Conservation (phyloP, 2,113 vertebrate species). For the Tragelaphus strepsiceros region DNA sequence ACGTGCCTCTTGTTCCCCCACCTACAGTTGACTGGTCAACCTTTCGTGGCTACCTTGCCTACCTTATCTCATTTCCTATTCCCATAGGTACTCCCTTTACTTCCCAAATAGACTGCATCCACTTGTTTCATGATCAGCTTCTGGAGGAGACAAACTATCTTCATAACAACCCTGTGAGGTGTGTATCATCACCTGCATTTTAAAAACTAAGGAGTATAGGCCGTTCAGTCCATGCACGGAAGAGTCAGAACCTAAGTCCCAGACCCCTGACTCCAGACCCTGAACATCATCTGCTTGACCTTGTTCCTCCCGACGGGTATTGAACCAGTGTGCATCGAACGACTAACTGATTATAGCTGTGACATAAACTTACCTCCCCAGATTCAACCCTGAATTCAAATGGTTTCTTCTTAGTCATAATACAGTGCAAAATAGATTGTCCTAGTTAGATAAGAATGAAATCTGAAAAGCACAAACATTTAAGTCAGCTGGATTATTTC, state of each 20-base stretch:
- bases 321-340: fast-evolving
- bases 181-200: not conserved
- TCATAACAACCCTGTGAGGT: not conserved
- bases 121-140: not conserved
- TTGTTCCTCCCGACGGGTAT: not conserved
- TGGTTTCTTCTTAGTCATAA: not conserved
- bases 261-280: not conserved
- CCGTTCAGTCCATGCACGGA: too few species aligned
- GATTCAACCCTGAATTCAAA: not conserved
- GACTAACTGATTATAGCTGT: not conserved
- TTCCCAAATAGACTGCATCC: not conserved
- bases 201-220: not conserved
- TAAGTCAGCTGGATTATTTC: not conserved
- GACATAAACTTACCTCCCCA: not conserved
- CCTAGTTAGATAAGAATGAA: not conserved
- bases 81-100: not conserved
- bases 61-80: not conserved
- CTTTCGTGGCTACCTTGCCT: not conserved
- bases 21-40: not conserved
- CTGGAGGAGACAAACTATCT: not conserved
- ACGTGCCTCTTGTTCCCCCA: not conserved
- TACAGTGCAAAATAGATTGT: not conserved
- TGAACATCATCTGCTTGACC: fast-evolving
- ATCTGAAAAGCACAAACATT: not conserved
- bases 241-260: too few species aligned